These are phyloP conservation scores for Scaptomyza pallida DNA, from an alignment of 1,140 invertebrate genomes.

Conservation along the genomic window DNA sequence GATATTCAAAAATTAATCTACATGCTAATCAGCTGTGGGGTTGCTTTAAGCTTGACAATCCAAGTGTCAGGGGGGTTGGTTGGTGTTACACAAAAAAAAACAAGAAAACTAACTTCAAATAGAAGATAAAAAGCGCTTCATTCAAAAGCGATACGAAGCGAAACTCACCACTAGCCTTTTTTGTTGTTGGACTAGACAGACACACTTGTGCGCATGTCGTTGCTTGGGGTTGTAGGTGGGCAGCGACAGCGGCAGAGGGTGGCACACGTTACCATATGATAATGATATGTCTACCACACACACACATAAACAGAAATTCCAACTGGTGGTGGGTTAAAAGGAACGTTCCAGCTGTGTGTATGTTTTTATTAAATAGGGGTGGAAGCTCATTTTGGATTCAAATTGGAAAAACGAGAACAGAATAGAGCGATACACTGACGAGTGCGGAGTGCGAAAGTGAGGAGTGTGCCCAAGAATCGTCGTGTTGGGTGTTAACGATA, in stretches of 20 bases:
- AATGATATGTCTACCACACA: conserved; percentile 61
- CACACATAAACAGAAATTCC: conserved; percentile 45
- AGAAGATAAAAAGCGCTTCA: background rate
- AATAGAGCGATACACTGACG: conserved; percentile 51
- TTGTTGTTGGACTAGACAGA: background rate
- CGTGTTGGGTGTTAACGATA: conserved; percentile 48
- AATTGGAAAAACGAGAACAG: conserved; percentile 67
- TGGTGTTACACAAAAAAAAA: conserved; percentile 22
- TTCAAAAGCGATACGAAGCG: conserved; percentile 8
- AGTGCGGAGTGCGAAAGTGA: conserved; percentile 55
- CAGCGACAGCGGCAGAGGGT: conserved; percentile 38
- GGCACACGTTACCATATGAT: conserved; percentile 67
- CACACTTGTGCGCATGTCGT: conserved; percentile 76
- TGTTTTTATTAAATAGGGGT: conserved; percentile 63
- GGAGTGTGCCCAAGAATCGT: conserved; percentile 34
- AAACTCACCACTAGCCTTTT: conserved; percentile 52
- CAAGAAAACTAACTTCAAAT: background rate
- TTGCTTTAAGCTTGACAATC: conserved; percentile 1
- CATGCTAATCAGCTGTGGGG: background rate
- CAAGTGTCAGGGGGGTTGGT: conserved; percentile 11
- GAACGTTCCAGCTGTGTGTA: conserved; percentile 54
- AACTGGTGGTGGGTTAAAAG: conserved; percentile 68
- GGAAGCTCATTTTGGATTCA: conserved; percentile 44
- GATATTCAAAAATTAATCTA: conserved; percentile 6
- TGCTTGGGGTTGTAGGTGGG: background rate